These are phyloP conservation scores for Cyrtorhinus lividipennis DNA, from an alignment of 1,140 invertebrate species.

Conservation along the genomic window DNA sequence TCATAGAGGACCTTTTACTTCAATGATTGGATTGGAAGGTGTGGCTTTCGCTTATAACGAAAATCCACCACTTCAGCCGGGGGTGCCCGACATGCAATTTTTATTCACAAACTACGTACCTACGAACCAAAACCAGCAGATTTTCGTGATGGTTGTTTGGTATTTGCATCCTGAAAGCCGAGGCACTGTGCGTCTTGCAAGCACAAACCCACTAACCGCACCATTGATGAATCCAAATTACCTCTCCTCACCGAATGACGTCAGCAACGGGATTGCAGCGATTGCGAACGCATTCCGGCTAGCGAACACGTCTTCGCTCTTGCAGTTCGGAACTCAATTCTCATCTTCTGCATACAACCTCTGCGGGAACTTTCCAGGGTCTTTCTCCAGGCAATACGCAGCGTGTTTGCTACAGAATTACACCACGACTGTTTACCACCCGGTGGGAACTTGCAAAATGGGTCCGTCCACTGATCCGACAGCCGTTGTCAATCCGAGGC, in stretches of 20 bases:
- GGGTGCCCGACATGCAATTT: constrained; percentile 39
- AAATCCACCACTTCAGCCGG: constrained; percentile 38
- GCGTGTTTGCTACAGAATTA: constrained; percentile 11
- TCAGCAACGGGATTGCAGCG: constrained; percentile 43
- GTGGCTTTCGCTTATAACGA: not conserved
- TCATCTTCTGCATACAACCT: not conserved
- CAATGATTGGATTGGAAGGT: constrained; percentile 1
- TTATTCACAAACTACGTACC: not conserved
- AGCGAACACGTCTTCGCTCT: constrained; percentile 23
- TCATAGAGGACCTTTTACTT: constrained; percentile 10
- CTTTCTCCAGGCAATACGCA: not conserved
- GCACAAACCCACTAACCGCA: constrained; percentile 46
- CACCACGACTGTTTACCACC: constrained; percentile 26
- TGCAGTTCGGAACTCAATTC: constrained; percentile 15
- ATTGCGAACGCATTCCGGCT: constrained; percentile 14
- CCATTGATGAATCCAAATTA: constrained; percentile 73
- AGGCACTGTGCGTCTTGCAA: constrained; percentile 47
- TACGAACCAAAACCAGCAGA: not conserved
- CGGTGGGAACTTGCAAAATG: constrained; percentile 32
- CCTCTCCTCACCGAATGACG: constrained; percentile 47
- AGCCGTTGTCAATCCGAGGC: constrained; percentile 40
- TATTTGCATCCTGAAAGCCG: constrained; percentile 42
- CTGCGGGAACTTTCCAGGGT: not conserved
- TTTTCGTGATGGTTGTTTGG: not conserved
- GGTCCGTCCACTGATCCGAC: constrained; percentile 32